Evolutionary conservation across 2,888 invertebrate genomes (phyloP).

Genomic region (Tenthredo livida): DNA sequence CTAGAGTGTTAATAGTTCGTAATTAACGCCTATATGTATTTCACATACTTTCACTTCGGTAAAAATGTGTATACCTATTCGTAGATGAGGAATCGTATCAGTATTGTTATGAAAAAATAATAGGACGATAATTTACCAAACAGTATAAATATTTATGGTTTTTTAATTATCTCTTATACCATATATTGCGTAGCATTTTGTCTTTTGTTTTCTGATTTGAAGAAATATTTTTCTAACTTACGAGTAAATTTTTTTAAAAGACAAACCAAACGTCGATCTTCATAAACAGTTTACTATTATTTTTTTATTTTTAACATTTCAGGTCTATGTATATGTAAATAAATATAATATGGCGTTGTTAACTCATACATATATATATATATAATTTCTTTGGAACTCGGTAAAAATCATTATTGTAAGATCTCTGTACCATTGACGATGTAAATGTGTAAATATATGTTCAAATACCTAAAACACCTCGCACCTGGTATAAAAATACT

Average conservation of each 20-base stretch:
- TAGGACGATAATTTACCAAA: background rate
- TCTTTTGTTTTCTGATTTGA: background rate
- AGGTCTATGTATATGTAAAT: background rate
- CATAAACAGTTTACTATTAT: background rate
- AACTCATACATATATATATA: background rate
- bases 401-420: background rate
- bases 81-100: background rate
- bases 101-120: slow-evolving; percentile 17
- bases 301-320: background rate
- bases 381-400: slow-evolving; percentile 3
- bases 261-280: background rate
- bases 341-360: background rate
- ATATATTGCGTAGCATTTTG: slow-evolving; percentile 2
- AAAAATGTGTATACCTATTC: background rate
- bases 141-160: background rate
- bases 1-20: background rate
- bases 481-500: background rate
- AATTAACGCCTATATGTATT: background rate
- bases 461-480: background rate
- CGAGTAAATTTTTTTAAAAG: background rate
- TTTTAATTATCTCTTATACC: background rate
- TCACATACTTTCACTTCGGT: background rate
- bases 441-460: slow-evolving; percentile 49
- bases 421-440: slow-evolving; percentile 35
- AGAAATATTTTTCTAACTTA: background rate